Evolutionary conservation across 2,797 vertebrate species (phyloP).

Genomic region (Bradypodion ventrale): DNA sequence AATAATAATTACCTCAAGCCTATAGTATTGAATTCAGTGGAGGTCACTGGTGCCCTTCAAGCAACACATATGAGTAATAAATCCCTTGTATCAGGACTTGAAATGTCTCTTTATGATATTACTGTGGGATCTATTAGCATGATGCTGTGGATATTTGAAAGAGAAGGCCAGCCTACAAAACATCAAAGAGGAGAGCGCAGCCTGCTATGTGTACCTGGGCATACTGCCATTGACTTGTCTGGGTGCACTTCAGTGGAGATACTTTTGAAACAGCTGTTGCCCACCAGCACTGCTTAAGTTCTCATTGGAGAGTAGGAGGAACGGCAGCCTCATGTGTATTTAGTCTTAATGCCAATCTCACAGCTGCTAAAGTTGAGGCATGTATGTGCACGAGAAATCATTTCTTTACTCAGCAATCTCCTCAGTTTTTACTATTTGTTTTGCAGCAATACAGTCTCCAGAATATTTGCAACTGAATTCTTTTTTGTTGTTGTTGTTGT

Average conservation of each 20-base stretch:
- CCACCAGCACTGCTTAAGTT: not conserved
- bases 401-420: not conserved
- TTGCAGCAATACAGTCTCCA: not conserved
- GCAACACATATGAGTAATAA: not conserved
- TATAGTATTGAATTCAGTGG: not conserved
- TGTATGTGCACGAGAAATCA: not conserved
- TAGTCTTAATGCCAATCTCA: slow-evolving; percentile 1
- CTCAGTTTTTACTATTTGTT: not conserved
- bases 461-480: not conserved
- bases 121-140: not conserved
- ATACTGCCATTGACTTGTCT: slow-evolving; percentile 7
- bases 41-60: not conserved
- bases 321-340: not conserved
- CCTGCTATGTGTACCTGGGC: slow-evolving; percentile 14
- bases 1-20: not conserved
- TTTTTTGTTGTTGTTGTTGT: slow-evolving; percentile 1
- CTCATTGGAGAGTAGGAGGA: not conserved
- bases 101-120: not conserved
- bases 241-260: slow-evolving; percentile 1
- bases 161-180: not conserved
- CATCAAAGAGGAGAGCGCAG: slow-evolving; percentile 16
- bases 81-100: not conserved
- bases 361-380: not conserved
- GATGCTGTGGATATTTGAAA: not conserved
- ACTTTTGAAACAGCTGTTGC: slow-evolving; percentile 11